Evolutionary conservation across 2,888 invertebrate genomes (phyloP).

Genomic region (Limnephilus auricula): DNA sequence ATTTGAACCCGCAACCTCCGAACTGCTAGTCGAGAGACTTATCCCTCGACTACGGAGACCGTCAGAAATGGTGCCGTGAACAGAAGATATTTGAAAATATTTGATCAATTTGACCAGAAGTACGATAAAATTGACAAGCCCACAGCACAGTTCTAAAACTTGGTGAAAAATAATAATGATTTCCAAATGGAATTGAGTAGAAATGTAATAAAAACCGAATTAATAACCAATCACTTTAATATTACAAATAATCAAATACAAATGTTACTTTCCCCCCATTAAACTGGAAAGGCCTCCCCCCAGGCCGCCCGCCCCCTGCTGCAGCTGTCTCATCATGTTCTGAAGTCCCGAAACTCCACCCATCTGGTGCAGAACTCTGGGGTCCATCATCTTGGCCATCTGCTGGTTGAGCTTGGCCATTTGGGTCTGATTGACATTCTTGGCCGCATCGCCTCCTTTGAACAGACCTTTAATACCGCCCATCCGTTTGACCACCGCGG

Average conservation of each 20-base stretch:
- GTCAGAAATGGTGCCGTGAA: too few species aligned
- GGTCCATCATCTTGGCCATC: slow-evolving; percentile 99
- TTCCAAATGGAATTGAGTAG: neutral
- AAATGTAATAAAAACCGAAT: slow-evolving; percentile 8
- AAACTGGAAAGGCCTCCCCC: slow-evolving; percentile 73
- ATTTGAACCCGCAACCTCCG: too few species aligned
- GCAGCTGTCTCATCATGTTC: slow-evolving; percentile 97
- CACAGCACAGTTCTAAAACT: neutral
- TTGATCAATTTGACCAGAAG: neutral
- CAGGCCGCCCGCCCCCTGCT: slow-evolving; percentile 81
- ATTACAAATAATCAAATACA: slow-evolving; percentile 41
- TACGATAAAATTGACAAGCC: neutral
- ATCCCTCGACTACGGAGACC: too few species aligned
- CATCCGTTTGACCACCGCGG: slow-evolving; percentile 99
- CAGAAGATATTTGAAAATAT: too few species aligned
- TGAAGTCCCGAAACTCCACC: slow-evolving; percentile 97
- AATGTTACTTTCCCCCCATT: slow-evolving; percentile 77
- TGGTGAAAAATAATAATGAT: neutral
- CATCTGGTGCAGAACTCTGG: slow-evolving; percentile 97
- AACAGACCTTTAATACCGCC: slow-evolving; percentile 99
- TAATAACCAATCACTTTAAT: slow-evolving; percentile 43
- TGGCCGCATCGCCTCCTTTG: slow-evolving; percentile 98
- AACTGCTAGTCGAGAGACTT: too few species aligned
- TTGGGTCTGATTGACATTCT: slow-evolving; percentile 98
- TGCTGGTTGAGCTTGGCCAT: slow-evolving; percentile 99